Evolutionary conservation across 2,797 vertebrate genomes (phyloP), one percentile per base, ranked within the genome.

Genomic region (Discoglossus pictus): DNA sequence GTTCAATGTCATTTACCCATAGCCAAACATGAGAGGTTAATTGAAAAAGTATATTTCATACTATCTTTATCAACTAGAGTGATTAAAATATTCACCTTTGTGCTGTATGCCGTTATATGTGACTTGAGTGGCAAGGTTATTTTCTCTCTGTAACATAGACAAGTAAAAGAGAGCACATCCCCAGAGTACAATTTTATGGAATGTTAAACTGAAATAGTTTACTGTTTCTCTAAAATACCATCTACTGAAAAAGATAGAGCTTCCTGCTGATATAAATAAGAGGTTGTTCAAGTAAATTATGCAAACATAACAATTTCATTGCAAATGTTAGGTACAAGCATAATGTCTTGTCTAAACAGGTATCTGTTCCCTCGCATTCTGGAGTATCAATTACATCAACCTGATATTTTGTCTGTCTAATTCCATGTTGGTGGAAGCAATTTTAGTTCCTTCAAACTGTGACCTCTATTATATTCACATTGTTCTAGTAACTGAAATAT

Each of bases 81-180:
- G 23, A 24, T 48, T 48, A 48, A 24, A 27, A 48, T 48, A 48
- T 24, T 48, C 46, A 48, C 46, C 46, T 48, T 20, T 48, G 46
- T 15, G 12, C 21, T 61, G 11, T 15, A 17, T n/a, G n/a, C n/a
- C n/a, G n/a, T 31, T 0, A 0, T 4, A 12, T 0, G 0, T 7
- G 36, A 10, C 18, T 39, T 62, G 10, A 27, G 9, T n/a, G 20
- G 21, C 13, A 27, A 13, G 8, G 40, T 17, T 59, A 46, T 46
- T 35, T 59, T 34, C 40, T 66, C 81, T 78, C 75, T 79, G 65
- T 77, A 61, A 76, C 74, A 84, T 78, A n/a, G n/a, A n/a, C n/a
- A n/a, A n/a, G n/a, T n/a, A n/a, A n/a, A n/a, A n/a, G n/a, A n/a
- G n/a, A n/a, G n/a, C n/a, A n/a, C n/a, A 84, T 76, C n/a, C n/a